These are phyloP conservation scores for Stramonita haemastoma DNA, from an alignment of 2,888 invertebrate species.

Conservation along the genomic window DNA sequence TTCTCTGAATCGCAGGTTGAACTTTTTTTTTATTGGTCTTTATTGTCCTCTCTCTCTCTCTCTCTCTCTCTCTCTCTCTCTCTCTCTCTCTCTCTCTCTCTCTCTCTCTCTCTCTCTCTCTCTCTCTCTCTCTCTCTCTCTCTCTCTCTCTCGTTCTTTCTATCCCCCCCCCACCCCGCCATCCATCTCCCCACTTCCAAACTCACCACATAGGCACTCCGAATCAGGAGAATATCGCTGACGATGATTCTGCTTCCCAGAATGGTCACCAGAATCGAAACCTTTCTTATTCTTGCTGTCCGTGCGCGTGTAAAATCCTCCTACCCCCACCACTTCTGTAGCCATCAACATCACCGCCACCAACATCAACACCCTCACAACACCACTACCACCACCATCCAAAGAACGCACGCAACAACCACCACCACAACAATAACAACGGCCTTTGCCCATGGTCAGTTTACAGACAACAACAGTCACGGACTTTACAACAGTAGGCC, in stretches of 20 bases:
- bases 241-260: neutral
- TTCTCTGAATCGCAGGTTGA: too few species aligned
- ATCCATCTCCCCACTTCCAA: too few species aligned
- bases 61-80: neutral
- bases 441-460: too few species aligned
- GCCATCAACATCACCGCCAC: neutral
- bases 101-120: conserved; percentile 20
- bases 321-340: neutral
- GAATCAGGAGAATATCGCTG: neutral
- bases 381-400: neutral
- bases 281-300: conserved; percentile 5
- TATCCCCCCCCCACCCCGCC: too few species aligned
- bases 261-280: neutral
- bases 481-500: too few species aligned
- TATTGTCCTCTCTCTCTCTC: too few species aligned
- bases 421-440: too few species aligned
- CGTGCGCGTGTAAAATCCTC: neutral
- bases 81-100: neutral
- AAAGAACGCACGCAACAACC: too few species aligned
- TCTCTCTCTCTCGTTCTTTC: neutral
- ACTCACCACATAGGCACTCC: neutral
- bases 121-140: conserved; percentile 15
- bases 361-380: neutral
- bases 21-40: too few species aligned
- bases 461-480: too few species aligned